These are phyloP conservation scores for Scaptomyza reducta DNA, from an alignment of 2,888 invertebrate genomes.

Conservation along the genomic window DNA sequence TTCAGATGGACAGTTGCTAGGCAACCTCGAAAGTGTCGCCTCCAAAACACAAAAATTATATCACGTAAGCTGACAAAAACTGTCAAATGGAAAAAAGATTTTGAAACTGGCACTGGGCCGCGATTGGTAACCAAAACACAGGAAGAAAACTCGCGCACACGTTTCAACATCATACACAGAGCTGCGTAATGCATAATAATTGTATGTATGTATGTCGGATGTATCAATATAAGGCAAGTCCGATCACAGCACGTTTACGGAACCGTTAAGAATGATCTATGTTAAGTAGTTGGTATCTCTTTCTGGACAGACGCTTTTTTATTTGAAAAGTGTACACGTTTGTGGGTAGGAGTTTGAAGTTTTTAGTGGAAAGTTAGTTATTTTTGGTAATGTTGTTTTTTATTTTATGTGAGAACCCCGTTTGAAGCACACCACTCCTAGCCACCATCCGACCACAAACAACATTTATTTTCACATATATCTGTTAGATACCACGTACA, in stretches of 20 bases:
- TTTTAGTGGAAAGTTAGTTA: constrained; percentile 29
- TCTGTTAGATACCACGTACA: constrained; percentile 79
- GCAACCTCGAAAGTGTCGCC: constrained; percentile 19
- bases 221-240: constrained; percentile 42
- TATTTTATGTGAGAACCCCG: constrained; percentile 53
- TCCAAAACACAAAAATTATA: constrained; percentile 27
- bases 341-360: constrained; percentile 20
- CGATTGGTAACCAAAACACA: constrained; percentile 66
- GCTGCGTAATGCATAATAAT: constrained; percentile 70
- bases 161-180: constrained; percentile 40
- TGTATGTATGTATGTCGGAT: neutral
- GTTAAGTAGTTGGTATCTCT: constrained; percentile 14
- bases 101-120: constrained; percentile 67
- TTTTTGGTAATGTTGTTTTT: constrained; percentile 19
- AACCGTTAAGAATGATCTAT: constrained; percentile 64
- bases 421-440: constrained; percentile 35
- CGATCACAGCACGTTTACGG: constrained; percentile 58
- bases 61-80: constrained; percentile 54
- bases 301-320: constrained; percentile 35
- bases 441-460: constrained; percentile 47
- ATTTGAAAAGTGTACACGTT: constrained; percentile 21
- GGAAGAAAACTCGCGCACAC: constrained; percentile 62
- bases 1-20: constrained; percentile 4
- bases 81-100: constrained; percentile 32
- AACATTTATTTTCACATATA: constrained; percentile 77